A percentile compares a stretch with the other conserved stretches of the same genome.
phyloP scores from a whole-genome alignment of 2,888 invertebrate species.

The Microchrysa polita region DNA sequence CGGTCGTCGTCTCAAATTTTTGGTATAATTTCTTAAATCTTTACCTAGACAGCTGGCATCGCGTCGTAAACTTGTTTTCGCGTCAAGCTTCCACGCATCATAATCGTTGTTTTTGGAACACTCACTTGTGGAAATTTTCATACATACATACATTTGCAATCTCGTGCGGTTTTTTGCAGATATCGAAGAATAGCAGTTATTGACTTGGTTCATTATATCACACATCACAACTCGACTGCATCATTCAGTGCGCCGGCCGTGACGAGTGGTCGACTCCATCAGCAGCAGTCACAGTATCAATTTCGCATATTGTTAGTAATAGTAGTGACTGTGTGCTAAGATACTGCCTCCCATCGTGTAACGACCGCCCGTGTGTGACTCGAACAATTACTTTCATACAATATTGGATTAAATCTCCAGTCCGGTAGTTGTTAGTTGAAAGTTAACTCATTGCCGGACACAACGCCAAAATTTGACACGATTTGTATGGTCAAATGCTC shows the following conservation, averaged over 20 bases:
- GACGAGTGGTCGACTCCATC: not conserved
- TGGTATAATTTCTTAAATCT: slow-evolving; percentile 10
- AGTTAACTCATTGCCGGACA: no score
- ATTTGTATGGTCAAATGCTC: no score
- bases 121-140: slow-evolving; percentile 25
- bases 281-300: not conserved
- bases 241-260: slow-evolving; percentile 7
- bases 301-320: slow-evolving; percentile 7
- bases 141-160: no score
- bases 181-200: slow-evolving; percentile 4
- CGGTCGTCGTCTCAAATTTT: slow-evolving; percentile 5
- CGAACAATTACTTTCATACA: not conserved
- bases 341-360: not conserved
- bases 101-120: not conserved
- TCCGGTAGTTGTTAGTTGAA: not conserved
- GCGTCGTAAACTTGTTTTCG: slow-evolving; percentile 37
- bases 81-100: slow-evolving; percentile 33
- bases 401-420: not conserved
- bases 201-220: not conserved
- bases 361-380: not conserved
- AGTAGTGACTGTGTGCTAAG: not conserved
- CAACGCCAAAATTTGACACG: no score
- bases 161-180: not conserved
- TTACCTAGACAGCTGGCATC: slow-evolving; percentile 7
- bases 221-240: slow-evolving; percentile 18